Evolutionary conservation across 1,140 invertebrate species (phyloP), one percentile per base, ranked within the genome.

Genomic region (Lucilia sericata): DNA sequence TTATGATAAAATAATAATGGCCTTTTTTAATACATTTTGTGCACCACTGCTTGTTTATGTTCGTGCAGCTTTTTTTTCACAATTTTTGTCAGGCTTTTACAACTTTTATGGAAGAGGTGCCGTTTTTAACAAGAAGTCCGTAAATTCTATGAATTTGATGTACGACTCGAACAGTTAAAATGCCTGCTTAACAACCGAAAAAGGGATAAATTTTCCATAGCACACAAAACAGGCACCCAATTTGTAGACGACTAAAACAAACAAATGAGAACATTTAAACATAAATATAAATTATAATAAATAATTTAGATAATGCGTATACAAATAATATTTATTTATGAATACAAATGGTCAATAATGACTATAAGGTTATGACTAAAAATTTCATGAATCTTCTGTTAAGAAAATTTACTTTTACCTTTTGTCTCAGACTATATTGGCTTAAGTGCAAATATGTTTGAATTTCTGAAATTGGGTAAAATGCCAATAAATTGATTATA

Each of bases 401-500:
- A 70, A 3, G 65, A 25, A 10, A 3, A 70, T 21, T 70, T n/a
- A 19, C 65, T 12, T 70, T 70, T 7, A 19, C 21, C 65, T 9
- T 25, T 25, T 12, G 19, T 17, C n/a, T 12, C n/a, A 19, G 7
- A 70, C n/a, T 25, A 25, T 21, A 19, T 55, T 13, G 65, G 65
- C 65, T 19, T 21, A 5, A 25, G 19, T 70, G 9, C 8, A 21
- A 80, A 49, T 49, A 80, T 47, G n/a, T 13, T 80, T 49, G 76
- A 51, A 80, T 49, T 51, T 49, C 42, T 49, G 12, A 80, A 80
- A 49, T 51, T 21, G 8, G 0, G 19, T 25, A 80, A 76, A 80
- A 80, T 80, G 21, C 76, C 76, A 80, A 80, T 51, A 80, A 80
- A 80, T 80, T 80, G 76, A 80, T 80, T 49, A 80, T 51, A 80